Base-by-base conservation (phyloP, 2,888 invertebrate genomes). In the Cheilosia grossa region DNA sequence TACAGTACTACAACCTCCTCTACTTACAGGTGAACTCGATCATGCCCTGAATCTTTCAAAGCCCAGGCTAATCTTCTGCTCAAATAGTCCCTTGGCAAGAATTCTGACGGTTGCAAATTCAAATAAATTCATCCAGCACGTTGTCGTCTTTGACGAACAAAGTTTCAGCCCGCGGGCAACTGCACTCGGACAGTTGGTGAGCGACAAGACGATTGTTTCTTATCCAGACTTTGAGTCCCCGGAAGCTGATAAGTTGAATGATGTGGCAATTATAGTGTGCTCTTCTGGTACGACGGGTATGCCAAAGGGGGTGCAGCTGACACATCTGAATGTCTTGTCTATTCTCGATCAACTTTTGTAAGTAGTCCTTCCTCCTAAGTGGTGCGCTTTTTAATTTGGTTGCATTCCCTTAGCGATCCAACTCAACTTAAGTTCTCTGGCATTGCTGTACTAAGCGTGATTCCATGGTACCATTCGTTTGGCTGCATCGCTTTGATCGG, bases 391-490 rank as follows among this genome's bases (percentile, higher is more conserved):
- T 67, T 1, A 30, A 40, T 44, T 19, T 5, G 6, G 47, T 30
- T 51, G 10, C 27, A 0, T 15, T 21, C n/a, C 15, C 72, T 56
- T 63, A 91, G 91, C 15, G 88, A 89, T 75, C 88, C 89, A 4
- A 89, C 89, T 10, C 64, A 87, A 64, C 72, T 90, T 10, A 87
- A 89, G 0, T 47, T 90, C 3, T 78, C 81, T 17, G 89, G 91
- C 0, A 89, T 92, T 27, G 89, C 90, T 2, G 88, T 93, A 59
- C 90, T 96, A 79, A 95, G 94, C 0, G 91, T 97, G 42, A 94
- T 97, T 78, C 97, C 97, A n/a, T 96, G 97, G 93, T 97, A 96
- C 91, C 97, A 98, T 91, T 95, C 95, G 0, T 97, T 96, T 89
- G 96, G 96, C 0, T 95, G 96, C 89, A 93, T 95, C 83, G 93